Base-by-base conservation (phyloP, 2,113 vertebrate species). In the Cyanoderma ruficeps region DNA sequence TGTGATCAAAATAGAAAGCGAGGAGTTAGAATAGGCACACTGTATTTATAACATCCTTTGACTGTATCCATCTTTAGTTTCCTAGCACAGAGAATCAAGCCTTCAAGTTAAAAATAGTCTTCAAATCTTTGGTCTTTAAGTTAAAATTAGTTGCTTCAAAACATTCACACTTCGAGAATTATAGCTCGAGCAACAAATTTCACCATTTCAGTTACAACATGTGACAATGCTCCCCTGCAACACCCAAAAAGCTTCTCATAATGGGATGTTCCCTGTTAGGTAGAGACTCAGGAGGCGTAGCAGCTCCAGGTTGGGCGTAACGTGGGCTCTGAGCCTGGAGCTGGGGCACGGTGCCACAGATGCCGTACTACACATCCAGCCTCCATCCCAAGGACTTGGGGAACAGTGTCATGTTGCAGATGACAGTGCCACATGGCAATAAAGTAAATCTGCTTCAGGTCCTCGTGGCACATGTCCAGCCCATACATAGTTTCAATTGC, bases 61-160 rank as follows among this genome's bases (percentile, higher is more conserved):
- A 93, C 86, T 93, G n/a, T 69, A 96, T 59, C 92, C 79, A 67
- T 77, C 61, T 59, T 72, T 80, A 76, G 83, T 46, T 83, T 93
- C 84, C 64, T 72, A 89, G 89, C 67, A 70, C 28, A 72, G 75
- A 91, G 86, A 94, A 92, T 70, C 61, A 87, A 94, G 88, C 17
- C 71, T 93, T 83, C 30, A 64, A 84, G 59, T 77, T 89, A 96
- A 97, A 97, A 97, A 93, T 90, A 96, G 44, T 74, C 76, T 53
- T 63, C 47, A 69, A 88, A 75, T 93, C 91, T 86, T 93, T 90
- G 67, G 83, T 83, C 57, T 84, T 92, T 44, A 57, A 93, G 89
- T 90, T 95, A 95, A 97, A 97, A 96, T 96, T 93, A 96, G 80
- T 23, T 23, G 76, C 85, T 89, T 19, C 10, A 80, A 97, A 96